These are phyloP conservation scores for Nebria salina DNA, from an alignment of 2,888 invertebrate genomes.

Conservation along the genomic window DNA sequence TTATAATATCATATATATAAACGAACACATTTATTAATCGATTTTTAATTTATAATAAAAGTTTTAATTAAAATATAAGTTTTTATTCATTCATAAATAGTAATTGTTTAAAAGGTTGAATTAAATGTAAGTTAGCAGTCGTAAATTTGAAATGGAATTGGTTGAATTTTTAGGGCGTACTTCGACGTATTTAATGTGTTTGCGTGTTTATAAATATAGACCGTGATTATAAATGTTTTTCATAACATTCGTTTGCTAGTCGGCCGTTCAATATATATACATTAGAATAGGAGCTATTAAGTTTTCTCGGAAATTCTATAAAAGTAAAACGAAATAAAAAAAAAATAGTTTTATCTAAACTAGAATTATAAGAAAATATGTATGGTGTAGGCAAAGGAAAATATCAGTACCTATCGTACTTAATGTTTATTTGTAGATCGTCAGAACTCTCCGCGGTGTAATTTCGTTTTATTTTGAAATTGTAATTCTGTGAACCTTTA, in stretches of 20 bases:
- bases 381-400: too few relatives aligned
- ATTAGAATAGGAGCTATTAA: not conserved
- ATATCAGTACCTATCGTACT: not conserved
- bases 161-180: not conserved
- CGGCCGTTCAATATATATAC: not conserved
- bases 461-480: conserved; percentile 38
- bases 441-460: conserved; percentile 28
- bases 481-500: conserved; percentile 36
- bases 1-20: not conserved
- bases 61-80: too few relatives aligned
- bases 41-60: not conserved
- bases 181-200: not conserved
- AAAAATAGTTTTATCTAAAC: too few relatives aligned
- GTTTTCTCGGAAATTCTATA: not conserved
- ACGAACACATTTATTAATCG: not conserved
- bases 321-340: too few relatives aligned
- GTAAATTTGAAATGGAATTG: not conserved
- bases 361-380: too few relatives aligned
- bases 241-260: not conserved
- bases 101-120: not conserved
- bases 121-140: not conserved
- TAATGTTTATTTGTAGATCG: conserved; percentile 31
- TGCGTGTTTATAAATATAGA: not conserved
- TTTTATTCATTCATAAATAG: too few relatives aligned
- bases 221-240: not conserved